Conservation (phyloP, 2,113 vertebrate genomes). For the Sturnira hondurensis region DNA sequence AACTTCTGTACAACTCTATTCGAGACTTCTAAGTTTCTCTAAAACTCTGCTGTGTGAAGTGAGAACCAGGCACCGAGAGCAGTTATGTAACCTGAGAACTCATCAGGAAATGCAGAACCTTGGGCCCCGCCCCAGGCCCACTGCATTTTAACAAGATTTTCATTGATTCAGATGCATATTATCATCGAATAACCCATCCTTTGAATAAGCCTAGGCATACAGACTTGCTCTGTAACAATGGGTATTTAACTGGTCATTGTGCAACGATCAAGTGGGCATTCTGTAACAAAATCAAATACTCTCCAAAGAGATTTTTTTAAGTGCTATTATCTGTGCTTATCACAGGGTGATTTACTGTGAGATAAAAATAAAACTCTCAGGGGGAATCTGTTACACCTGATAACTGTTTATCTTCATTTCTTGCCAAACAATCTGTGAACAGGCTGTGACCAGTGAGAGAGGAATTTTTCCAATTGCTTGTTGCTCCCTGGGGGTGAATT, state of each 20-base stretch:
- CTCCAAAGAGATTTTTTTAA: neutral
- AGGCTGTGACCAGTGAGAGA: neutral
- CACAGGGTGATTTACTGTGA: neutral
- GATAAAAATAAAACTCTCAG: constrained; percentile 42
- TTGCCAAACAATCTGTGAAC: constrained; percentile 21
- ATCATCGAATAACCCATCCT: neutral
- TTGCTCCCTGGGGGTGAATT: constrained; percentile 31
- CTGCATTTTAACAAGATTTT: neutral
- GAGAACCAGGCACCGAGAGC: neutral
- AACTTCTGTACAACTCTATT: neutral
- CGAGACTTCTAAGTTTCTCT: neutral
- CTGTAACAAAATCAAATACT: neutral
- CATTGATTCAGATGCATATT: neutral
- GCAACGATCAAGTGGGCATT: neutral
- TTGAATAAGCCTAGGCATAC: neutral
- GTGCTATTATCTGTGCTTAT: neutral
- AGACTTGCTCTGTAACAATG: neutral
- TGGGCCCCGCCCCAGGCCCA: neutral
- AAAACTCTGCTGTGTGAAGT: neutral
- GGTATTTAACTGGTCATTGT: neutral
- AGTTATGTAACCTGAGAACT: neutral
- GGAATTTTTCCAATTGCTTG: constrained; percentile 2
- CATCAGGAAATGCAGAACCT: neutral
- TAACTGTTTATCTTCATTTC: constrained; percentile 55
- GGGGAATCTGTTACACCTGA: constrained; percentile 36